Percentiles rank a stretch among this genome's conserved stretches.
Conservation (phyloP, 2,888 invertebrate species). For the Sinotaia quadrata region DNA sequence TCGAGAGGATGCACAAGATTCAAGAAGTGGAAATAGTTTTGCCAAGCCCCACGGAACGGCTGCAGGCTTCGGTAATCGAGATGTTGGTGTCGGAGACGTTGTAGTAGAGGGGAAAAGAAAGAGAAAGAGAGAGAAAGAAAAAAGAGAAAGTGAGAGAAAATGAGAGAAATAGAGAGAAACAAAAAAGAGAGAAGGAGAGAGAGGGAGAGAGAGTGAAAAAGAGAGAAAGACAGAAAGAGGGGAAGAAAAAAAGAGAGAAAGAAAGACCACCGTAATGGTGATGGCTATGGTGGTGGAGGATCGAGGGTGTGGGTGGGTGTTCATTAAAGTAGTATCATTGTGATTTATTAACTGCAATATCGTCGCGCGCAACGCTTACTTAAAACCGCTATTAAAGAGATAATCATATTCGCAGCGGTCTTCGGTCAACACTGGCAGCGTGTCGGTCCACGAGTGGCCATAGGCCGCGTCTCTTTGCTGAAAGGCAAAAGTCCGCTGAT, state of each 20-base stretch:
- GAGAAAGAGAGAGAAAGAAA: too few relatives aligned
- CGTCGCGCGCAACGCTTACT: constrained; percentile 17
- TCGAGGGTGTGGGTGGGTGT: background rate
- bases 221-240: background rate
- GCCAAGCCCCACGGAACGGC: too few relatives aligned
- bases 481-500: constrained; percentile 6
- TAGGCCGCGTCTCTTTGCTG: background rate
- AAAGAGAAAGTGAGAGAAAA: too few relatives aligned
- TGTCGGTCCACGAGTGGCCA: constrained; percentile 9
- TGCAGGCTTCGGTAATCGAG: too few relatives aligned
- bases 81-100: too few relatives aligned
- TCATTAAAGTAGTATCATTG: constrained; percentile 5
- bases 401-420: constrained; percentile 28
- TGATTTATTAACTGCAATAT: constrained; percentile 23
- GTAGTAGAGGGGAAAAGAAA: too few relatives aligned
- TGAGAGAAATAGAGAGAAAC: background rate
- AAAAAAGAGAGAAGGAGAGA: background rate
- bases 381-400: constrained; percentile 19
- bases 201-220: background rate
- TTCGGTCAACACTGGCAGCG: constrained; percentile 23
- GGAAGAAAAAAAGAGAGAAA: background rate
- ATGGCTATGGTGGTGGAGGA: too few relatives aligned
- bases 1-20: too few relatives aligned
- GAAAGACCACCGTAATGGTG: too few relatives aligned
- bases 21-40: too few relatives aligned